Conservation (phyloP, 2,797 vertebrate genomes). For the Sphenodon punctatus region DNA sequence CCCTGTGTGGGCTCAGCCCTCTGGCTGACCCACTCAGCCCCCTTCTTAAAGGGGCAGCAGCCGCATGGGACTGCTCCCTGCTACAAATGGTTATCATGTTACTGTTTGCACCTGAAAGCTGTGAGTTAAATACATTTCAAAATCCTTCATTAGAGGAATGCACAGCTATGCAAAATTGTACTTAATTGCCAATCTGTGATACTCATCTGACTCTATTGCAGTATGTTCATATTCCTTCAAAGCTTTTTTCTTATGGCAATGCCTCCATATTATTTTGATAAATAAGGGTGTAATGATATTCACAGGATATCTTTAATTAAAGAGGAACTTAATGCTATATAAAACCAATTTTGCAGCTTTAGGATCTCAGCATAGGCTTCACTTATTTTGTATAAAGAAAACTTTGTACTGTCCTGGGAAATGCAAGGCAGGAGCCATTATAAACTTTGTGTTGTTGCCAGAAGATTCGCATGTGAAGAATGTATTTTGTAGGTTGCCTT, state of each 20-base stretch:
- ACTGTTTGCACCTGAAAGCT: background rate
- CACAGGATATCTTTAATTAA: background rate
- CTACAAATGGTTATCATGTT: background rate
- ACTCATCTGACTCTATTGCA: background rate
- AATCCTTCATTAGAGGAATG: accelerated
- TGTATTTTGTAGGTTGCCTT: accelerated
- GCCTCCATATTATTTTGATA: background rate
- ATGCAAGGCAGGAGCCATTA: background rate
- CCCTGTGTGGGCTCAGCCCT: too few relatives aligned
- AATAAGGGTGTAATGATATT: background rate
- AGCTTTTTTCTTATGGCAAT: background rate
- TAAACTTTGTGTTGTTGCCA: background rate
- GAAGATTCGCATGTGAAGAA: accelerated
- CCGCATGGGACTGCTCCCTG: too few relatives aligned
- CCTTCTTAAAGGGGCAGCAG: too few relatives aligned
- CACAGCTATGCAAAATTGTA: accelerated
- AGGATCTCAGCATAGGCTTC: background rate
- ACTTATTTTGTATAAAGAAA: accelerated
- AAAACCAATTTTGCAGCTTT: background rate
- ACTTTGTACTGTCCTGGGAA: background rate
- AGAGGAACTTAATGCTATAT: too few relatives aligned
- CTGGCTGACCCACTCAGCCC: too few relatives aligned
- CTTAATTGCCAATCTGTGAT: background rate
- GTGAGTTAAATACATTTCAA: background rate
- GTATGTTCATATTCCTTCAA: accelerated